Conservation (phyloP, 2,113 vertebrate genomes). For the Cottus gobio region DNA sequence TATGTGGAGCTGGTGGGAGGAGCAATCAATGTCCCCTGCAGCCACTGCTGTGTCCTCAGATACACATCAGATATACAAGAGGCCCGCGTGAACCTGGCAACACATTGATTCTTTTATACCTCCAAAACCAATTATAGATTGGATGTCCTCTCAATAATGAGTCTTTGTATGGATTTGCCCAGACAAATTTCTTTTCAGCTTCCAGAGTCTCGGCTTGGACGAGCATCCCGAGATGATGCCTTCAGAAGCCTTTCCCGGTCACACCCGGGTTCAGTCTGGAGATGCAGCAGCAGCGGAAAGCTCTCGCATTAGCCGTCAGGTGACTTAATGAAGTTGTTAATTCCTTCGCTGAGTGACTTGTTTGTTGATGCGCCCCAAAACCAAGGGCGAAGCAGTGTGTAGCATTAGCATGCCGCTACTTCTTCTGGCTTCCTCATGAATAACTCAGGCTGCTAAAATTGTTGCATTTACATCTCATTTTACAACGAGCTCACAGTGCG, state of each 20-base stretch:
- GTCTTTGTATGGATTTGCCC: conserved; percentile 41
- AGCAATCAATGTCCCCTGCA: conserved; percentile 65
- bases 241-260: not conserved
- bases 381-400: conserved; percentile 72
- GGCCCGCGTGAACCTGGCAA: conserved; percentile 54
- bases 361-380: conserved; percentile 68
- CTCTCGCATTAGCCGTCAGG: conserved; percentile 56
- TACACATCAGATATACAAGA: conserved; percentile 63
- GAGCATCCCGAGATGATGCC: conserved; percentile 4
- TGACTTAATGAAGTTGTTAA: conserved; percentile 80
- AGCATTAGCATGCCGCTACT: conserved; percentile 75
- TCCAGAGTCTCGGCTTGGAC: not conserved
- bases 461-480: conserved; percentile 80
- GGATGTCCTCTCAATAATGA: conserved; percentile 40
- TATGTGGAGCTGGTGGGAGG: conserved; percentile 61
- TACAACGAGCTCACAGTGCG: conserved; percentile 32
- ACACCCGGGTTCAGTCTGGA: not conserved
- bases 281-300: not conserved
- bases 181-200: conserved; percentile 3
- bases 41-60: conserved; percentile 40
- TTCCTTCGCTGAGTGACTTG: conserved; percentile 73
- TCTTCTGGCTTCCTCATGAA: conserved; percentile 76
- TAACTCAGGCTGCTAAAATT: conserved; percentile 76
- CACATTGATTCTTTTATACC: conserved; percentile 57
- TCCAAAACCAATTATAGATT: conserved; percentile 45